Evolutionary conservation across 2,113 vertebrate genomes (phyloP).

Genomic region (Dicentrarchus labrax): DNA sequence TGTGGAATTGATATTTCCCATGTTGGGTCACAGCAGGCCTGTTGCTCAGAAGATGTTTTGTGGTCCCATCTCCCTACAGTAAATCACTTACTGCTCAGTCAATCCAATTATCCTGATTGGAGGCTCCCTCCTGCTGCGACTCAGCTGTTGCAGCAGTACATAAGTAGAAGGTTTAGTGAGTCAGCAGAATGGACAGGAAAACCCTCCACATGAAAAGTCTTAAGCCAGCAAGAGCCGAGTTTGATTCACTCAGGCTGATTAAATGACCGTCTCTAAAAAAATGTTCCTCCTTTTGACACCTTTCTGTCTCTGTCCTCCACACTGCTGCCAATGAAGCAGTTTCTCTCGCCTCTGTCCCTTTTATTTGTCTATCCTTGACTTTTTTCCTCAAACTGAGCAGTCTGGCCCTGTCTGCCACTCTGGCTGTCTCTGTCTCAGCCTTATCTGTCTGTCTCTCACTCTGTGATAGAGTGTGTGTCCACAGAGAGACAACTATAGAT

Average conservation of each 20-base stretch:
- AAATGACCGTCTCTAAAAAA: conserved; percentile 1
- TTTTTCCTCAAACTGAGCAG: background rate
- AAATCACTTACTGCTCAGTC: conserved; percentile 27
- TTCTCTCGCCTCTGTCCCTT: conserved; percentile 5
- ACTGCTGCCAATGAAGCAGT: background rate
- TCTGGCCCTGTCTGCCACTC: background rate
- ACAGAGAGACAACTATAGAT: no score
- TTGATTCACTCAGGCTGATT: background rate
- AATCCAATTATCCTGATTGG: conserved; percentile 64
- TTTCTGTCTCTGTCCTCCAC: background rate
- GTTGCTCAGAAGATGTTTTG: background rate
- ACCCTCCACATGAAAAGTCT: background rate
- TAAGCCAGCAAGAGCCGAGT: background rate
- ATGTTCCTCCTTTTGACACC: background rate
- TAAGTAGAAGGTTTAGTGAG: conserved; percentile 48
- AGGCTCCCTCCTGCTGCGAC: conserved; percentile 21
- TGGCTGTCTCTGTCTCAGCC: background rate
- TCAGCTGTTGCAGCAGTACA: conserved; percentile 38
- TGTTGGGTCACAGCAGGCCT: background rate
- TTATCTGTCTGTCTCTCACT: background rate
- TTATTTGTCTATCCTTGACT: background rate
- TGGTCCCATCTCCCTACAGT: background rate
- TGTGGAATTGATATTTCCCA: background rate
- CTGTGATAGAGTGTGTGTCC: background rate
- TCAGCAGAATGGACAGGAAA: conserved; percentile 52